Percentiles rank a stretch among this genome's conserved stretches.
phyloP scores from a whole-genome alignment of 2,797 vertebrate species.

The Enteromius anoplus region DNA sequence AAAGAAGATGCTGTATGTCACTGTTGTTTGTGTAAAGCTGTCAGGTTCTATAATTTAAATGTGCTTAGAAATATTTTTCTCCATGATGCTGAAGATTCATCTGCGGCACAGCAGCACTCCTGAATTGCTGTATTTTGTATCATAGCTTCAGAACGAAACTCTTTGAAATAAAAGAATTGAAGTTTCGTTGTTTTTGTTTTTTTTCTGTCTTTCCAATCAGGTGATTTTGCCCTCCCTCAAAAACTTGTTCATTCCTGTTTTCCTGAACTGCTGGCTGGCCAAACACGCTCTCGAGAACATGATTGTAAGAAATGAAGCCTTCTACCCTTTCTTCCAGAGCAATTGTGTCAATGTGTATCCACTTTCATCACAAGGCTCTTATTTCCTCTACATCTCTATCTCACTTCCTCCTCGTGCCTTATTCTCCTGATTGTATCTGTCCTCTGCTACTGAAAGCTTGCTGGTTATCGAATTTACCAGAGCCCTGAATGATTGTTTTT shows the following conservation, averaged over 20 bases:
- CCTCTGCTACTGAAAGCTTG: constrained; percentile 1
- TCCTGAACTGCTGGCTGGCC: constrained; percentile 87
- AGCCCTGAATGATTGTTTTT: neutral
- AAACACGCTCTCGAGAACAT: constrained; percentile 86
- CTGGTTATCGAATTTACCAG: constrained; percentile 18
- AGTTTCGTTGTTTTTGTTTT: neutral
- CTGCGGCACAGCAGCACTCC: neutral
- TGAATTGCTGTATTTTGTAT: neutral
- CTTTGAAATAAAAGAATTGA: neutral
- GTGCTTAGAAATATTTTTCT: neutral
- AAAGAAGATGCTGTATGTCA: no score
- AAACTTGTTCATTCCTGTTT: constrained; percentile 86
- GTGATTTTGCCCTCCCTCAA: constrained; percentile 81
- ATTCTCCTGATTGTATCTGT: constrained; percentile 19
- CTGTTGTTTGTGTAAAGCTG: neutral
- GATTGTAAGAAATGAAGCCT: constrained; percentile 76
- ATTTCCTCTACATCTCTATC: constrained; percentile 26
- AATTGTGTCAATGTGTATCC: constrained; percentile 43
- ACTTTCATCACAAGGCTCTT: constrained; percentile 19
- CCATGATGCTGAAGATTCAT: neutral
- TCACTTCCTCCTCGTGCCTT: neutral
- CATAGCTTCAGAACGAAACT: neutral
- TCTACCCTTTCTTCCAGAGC: constrained; percentile 5
- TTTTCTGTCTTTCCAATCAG: constrained; percentile 64
- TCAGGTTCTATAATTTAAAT: neutral